Base-by-base conservation (phyloP, 2,113 vertebrate species). In the Rallus limicola region DNA sequence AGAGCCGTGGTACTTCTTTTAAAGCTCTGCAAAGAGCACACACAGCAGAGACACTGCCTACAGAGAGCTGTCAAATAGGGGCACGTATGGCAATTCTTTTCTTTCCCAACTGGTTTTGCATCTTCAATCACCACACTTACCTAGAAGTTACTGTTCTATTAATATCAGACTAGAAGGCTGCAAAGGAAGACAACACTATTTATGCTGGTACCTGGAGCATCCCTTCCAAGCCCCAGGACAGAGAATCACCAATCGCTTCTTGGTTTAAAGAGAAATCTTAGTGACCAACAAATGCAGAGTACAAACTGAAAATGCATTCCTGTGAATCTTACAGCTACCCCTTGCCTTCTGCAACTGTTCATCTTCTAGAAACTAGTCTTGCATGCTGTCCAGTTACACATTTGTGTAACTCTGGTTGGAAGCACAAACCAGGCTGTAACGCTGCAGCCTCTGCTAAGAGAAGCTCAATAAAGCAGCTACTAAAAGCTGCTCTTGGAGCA, bases 61-160 rank as follows among this genome's bases (percentile, higher is more conserved):
- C 1, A 1, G 64, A 34, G 5, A 55, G 48, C 34, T 71, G 63
- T 76, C 82, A 48, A 42, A 82, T 1, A 48, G 28, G 17, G 44
- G 58, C 74, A 69, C 0, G 0, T 11, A 38, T 1, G 3, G 64
- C 16, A 81, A 75, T 5, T 20, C 13, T 65, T 56, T 82, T 63
- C 74, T 40, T 69, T 36, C 68, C 29, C 5, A 48, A 6, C 7
- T 26, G 5, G 8, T 55, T 93, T 75, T 52, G 25, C 50, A 75
- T 46, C 46, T 78, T 75, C 42, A 63, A n/a, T 60, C 74, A 60
- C 19, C 63, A 11, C 34, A 31, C 67, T 86, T 63, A 70, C 28
- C 29, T 75, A 29, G 48, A 92, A 84, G 29, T 10, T 52, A 38
- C 31, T 48, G 17, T 23, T 84, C 52, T 26, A 52, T 55, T 77